Base-by-base conservation (phyloP, 2,797 vertebrate genomes). In the Hydrolagus colliei region DNA sequence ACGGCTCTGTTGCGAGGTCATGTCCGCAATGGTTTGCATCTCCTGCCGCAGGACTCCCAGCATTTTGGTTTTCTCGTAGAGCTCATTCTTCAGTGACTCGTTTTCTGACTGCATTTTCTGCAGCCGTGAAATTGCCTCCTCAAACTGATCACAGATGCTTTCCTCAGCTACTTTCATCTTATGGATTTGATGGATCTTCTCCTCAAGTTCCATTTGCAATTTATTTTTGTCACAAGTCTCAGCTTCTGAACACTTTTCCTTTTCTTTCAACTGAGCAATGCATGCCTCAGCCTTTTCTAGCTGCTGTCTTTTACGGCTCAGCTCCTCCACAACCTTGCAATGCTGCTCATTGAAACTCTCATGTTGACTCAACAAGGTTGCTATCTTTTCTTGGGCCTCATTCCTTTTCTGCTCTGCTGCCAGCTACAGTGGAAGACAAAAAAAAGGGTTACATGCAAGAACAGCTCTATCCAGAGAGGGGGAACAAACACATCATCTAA, bases 51-150 rank as follows among this genome's bases (percentile, higher is more conserved):
- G 87, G 79, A 91, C 84, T 71, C 91, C 89, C 0, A 90, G 86
- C 78, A 88, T 89, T 86, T 91, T 94, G 87, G 94, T 93, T 87
- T 90, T 88, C n/a, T 95, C 95, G 0, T 87, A 78, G 88, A 95
- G 86, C 86, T 92, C 91, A 10, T 92, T 88, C 86, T 87, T 92
- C 86, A 96, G 88, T 0, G 59, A 87, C 74, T 96, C 91, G 0
- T 89, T 86, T 27, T 95, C 93, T 0, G 85, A 88, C 75, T 89
- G 91, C 61, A 93, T 77, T 16, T 32, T 86, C 88, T 89, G 88
- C 59, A 88, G 87, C 76, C 18, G 86, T 22, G 71, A 87, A 75
- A 86, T 86, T 74, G 87, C 86, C 85, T 92, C 90, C 84, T 91
- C 88, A 82, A 22, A 87, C 87, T 87, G 73, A 63, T 6, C 88